Percentiles rank a stretch among this genome's conserved stretches.
Evolutionary conservation across 2,113 vertebrate species (phyloP).

Genomic region (Syngnathus floridae): DNA sequence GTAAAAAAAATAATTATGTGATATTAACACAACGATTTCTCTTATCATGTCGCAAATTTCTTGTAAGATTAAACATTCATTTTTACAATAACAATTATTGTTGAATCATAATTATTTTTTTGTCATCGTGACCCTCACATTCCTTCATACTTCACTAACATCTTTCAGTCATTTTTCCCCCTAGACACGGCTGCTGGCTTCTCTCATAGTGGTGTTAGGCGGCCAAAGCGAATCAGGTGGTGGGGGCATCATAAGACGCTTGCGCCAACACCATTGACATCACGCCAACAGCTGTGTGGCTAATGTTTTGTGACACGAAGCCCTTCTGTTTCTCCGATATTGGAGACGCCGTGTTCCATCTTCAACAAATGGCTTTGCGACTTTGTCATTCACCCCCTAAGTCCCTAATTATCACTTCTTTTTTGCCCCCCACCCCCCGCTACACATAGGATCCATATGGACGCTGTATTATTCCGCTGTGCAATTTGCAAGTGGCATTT

Average conservation of each 20-base stretch:
- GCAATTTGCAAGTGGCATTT: conserved; percentile 68
- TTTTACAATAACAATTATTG: neutral
- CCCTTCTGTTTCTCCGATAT: conserved; percentile 65
- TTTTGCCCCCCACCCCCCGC: conserved; percentile 48
- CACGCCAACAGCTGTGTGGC: conserved; percentile 71
- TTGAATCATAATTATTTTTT: neutral
- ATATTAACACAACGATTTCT: no score
- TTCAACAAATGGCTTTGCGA: conserved; percentile 68
- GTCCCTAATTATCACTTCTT: conserved; percentile 69
- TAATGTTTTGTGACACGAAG: conserved; percentile 71
- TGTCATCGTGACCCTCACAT: neutral
- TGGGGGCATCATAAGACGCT: conserved; percentile 34
- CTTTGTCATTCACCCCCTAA: conserved; percentile 71
- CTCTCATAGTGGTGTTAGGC: neutral
- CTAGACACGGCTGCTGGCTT: neutral
- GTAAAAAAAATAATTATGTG: no score
- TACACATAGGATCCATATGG: conserved; percentile 64
- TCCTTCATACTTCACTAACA: neutral
- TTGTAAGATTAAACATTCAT: no score
- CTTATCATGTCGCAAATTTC: no score
- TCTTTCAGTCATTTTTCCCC: neutral
- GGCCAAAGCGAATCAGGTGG: conserved; percentile 9
- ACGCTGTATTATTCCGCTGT: conserved; percentile 64
- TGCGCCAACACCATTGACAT: conserved; percentile 56
- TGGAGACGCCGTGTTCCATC: conserved; percentile 65